Evolutionary conservation across 2,797 vertebrate genomes (phyloP).

Genomic region (Prunella strophiata): DNA sequence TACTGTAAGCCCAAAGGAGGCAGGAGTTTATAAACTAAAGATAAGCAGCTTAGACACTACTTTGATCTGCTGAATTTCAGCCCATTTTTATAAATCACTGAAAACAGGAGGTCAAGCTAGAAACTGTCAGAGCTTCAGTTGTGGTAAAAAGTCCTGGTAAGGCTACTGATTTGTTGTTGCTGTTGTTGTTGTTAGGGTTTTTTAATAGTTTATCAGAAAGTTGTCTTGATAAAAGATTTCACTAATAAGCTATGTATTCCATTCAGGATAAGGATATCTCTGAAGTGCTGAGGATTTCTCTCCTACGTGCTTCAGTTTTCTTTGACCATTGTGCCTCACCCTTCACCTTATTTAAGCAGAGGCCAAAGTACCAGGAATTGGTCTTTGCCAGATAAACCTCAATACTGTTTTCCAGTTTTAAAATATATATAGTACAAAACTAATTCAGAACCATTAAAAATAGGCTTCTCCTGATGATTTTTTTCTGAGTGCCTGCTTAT

Average conservation of each 20-base stretch:
- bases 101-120: not conserved
- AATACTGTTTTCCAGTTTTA: not conserved
- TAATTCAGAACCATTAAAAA: not conserved
- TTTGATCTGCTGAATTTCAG: slow-evolving; percentile 40
- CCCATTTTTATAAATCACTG: slow-evolving; percentile 28
- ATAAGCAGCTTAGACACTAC: slow-evolving; percentile 30
- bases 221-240: not conserved
- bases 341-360: not conserved
- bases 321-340: not conserved
- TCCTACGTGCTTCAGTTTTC: not conserved
- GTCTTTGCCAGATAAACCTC: not conserved
- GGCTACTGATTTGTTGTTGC: not conserved
- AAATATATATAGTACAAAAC: not conserved
- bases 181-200: not conserved
- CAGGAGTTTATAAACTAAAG: slow-evolving; percentile 25
- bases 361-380: not conserved
- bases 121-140: not conserved
- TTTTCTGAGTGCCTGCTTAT: not conserved
- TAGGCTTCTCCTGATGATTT: not conserved
- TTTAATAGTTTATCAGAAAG: not conserved
- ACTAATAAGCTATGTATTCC: not conserved
- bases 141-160: not conserved
- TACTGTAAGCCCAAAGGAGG: slow-evolving; percentile 3
- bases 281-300: not conserved
- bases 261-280: not conserved